phyloP scores from a whole-genome alignment of 1,140 invertebrate species.

The Halyomorpha halys region DNA sequence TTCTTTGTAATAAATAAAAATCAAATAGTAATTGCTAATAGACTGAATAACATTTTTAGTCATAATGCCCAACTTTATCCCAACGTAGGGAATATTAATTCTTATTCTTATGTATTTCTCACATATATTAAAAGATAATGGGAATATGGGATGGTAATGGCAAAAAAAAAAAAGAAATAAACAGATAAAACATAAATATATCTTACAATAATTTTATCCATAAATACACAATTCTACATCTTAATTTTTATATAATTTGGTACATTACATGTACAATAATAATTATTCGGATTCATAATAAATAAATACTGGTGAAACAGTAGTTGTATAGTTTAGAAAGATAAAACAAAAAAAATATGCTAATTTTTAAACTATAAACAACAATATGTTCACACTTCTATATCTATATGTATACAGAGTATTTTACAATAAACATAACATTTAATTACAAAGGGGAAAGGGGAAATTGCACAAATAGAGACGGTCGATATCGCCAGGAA shows the following conservation, averaged over 20 bases:
- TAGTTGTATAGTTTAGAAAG: constrained; percentile 21
- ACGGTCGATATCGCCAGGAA: constrained; percentile 10
- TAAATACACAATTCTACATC: constrained; percentile 33
- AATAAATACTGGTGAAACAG: constrained; percentile 29
- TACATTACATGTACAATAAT: constrained; percentile 32
- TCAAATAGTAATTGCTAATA: no score
- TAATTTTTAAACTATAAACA: constrained; percentile 27
- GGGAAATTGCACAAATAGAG: constrained; percentile 22
- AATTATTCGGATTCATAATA: constrained; percentile 27
- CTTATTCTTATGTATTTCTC: no score
- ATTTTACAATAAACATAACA: constrained; percentile 24
- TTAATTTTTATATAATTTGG: constrained; percentile 29
- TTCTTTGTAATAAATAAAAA: no score
- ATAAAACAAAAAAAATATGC: constrained; percentile 19
- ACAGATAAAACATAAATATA: constrained; percentile 11
- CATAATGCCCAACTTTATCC: no score
- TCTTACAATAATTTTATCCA: constrained; percentile 28
- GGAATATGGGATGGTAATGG: no score
- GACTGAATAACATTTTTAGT: no score
- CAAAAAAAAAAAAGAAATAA: constrained; percentile 2
- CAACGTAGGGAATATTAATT: no score
- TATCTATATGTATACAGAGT: constrained; percentile 19
- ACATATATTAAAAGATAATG: no score
- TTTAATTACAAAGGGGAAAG: constrained; percentile 25
- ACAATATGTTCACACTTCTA: constrained; percentile 27